Evolutionary conservation across 2,888 invertebrate species (phyloP), one percentile per base, ranked within the genome.

Genomic region (Vanessa cardui): DNA sequence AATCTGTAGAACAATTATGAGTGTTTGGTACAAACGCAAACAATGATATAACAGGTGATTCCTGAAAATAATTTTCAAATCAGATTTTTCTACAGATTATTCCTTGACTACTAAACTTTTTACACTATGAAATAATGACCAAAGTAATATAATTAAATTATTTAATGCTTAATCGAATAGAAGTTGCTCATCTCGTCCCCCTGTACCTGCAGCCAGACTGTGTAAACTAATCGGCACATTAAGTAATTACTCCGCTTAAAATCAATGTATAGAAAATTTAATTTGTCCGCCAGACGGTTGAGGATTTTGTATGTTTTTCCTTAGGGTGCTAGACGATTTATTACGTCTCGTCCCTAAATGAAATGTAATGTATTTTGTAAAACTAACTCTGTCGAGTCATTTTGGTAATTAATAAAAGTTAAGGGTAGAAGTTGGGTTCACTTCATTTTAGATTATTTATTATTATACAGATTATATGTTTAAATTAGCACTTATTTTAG

Each of bases 241-340:
- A 88, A 85, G 82, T 88, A 88, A 90, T 88, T 87, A 88, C 82
- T 81, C 79, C 79, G 78, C 78, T 85, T 83, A 83, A 87, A 89
- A 88, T 88, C 88, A 89, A 89, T 89, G 86, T 86, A 85, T 83
- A 83, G 81, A 82, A 85, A 87, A 89, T 88, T 89, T 84, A 87
- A 90, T 89, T 89, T 83, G 80, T 80, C 78, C 74, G 80, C 79
- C 79, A 83, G 82, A 80, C 81, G 64, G 66, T 80, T 54, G 82
- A 77, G 78, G 81, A 80, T 83, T 81, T 83, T 79, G 80, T 80
- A 78, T 81, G 82, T 80, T 79, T 78, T 80, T 82, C 60, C 46
- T 39, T 33, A 47, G 65, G 60, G 65, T 46, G 52, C 65, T 46
- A 54, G 20, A 39, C 33, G 59, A 65, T 65, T 65, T 65, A 65